Evolutionary conservation across 1,140 invertebrate genomes (phyloP).

Genomic region (Mamestra configurata): DNA sequence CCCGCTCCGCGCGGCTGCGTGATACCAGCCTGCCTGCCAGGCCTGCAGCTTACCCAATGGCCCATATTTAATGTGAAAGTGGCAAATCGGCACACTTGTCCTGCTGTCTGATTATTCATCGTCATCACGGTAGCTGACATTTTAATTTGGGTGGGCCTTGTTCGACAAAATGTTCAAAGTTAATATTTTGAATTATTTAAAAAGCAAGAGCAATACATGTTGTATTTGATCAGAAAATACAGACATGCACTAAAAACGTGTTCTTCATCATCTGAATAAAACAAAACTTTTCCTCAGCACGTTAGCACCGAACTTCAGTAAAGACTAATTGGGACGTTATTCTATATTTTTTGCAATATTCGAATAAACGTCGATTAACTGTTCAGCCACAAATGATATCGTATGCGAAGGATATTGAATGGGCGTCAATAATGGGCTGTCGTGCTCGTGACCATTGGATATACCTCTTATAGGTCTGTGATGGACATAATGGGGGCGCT

Average conservation of each 20-base stretch:
- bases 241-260: too few relatives aligned
- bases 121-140: neutral
- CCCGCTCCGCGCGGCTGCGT: slow-evolving; percentile 63
- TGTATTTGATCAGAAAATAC: too few relatives aligned
- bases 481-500: slow-evolving; percentile 64
- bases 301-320: neutral
- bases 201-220: too few relatives aligned
- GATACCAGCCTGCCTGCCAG: slow-evolving; percentile 34
- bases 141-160: neutral
- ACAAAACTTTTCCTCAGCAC: neutral
- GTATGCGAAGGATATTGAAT: slow-evolving; percentile 34
- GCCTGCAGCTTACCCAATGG: slow-evolving; percentile 44
- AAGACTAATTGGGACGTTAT: neutral
- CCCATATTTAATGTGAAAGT: slow-evolving; percentile 37
- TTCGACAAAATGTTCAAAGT: neutral
- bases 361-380: neutral
- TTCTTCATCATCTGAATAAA: neutral
- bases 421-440: slow-evolving; percentile 31
- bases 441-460: slow-evolving; percentile 31
- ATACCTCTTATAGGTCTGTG: slow-evolving; percentile 45
- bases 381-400: slow-evolving; percentile 16
- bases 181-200: neutral
- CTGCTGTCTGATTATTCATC: slow-evolving; percentile 8
- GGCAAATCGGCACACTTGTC: neutral
- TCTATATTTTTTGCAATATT: neutral